Conservation (phyloP, 2,888 invertebrate species). For the Dichetophora obliterata region DNA sequence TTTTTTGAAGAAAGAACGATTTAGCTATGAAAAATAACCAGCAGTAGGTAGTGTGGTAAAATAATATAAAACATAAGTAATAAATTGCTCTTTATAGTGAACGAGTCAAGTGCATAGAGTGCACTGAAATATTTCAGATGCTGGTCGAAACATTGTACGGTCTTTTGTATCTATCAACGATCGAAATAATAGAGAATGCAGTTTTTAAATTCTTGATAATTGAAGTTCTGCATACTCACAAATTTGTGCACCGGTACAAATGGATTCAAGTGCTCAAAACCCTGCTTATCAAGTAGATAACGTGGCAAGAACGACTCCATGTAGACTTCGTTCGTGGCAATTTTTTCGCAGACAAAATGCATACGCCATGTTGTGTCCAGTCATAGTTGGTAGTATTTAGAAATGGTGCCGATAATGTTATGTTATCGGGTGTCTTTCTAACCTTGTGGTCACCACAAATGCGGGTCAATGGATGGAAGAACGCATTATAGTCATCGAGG, state of each 20-base stretch:
- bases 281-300: conserved; percentile 82
- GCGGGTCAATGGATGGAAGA: conserved; percentile 80
- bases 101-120: conserved; percentile 74
- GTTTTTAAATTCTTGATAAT: conserved; percentile 82
- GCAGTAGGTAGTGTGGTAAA: conserved; percentile 7
- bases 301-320: conserved; percentile 80
- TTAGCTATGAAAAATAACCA: not conserved
- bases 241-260: conserved; percentile 94
- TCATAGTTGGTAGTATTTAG: conserved; percentile 82
- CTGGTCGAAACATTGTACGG: conserved; percentile 75
- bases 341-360: conserved; percentile 81
- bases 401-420: conserved; percentile 83
- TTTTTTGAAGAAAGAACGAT: conserved; percentile 18
- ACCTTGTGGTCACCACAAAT: conserved; percentile 80
- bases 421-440: conserved; percentile 77
- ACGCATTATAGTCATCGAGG: conserved; percentile 93
- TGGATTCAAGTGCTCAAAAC: conserved; percentile 93
- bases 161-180: conserved; percentile 82
- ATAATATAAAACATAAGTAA: not conserved
- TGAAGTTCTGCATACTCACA: conserved; percentile 82
- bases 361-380: conserved; percentile 88
- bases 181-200: conserved; percentile 91
- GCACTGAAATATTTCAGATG: conserved; percentile 83
- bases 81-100: conserved; percentile 46
- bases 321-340: conserved; percentile 76